A percentile compares a stretch with the other conserved stretches of the same genome.
phyloP scores from a whole-genome alignment of 2,888 invertebrate species.

The Amphipoea oculea region DNA sequence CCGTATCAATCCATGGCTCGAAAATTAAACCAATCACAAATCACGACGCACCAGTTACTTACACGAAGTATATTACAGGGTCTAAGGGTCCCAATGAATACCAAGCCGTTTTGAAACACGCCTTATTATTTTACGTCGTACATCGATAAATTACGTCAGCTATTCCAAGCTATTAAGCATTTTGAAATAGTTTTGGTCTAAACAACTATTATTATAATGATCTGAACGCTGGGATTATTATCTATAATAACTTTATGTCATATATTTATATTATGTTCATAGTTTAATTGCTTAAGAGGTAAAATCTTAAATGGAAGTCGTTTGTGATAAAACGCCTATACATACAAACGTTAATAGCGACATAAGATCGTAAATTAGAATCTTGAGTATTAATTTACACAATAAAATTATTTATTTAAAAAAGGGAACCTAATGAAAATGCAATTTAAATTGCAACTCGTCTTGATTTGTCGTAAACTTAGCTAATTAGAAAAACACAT shows the following conservation, averaged over 20 bases:
- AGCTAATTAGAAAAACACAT: conserved; percentile 55
- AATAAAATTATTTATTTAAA: conserved; percentile 5
- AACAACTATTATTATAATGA: conserved; percentile 54
- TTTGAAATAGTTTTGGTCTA: conserved; percentile 51
- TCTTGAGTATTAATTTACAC: not conserved
- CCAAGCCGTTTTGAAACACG: conserved; percentile 27
- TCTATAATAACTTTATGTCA: conserved; percentile 49
- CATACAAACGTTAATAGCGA: not conserved
- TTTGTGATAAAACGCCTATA: conserved; percentile 12
- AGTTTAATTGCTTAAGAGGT: conserved; percentile 52
- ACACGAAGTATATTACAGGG: conserved; percentile 45
- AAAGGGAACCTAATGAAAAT: conserved; percentile 20
- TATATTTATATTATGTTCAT: conserved; percentile 44
- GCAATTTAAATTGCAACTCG: conserved; percentile 28
- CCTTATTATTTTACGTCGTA: conserved; percentile 51
- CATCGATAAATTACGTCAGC: conserved; percentile 53
- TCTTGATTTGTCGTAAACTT: conserved; percentile 36
- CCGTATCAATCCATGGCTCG: conserved; percentile 38
- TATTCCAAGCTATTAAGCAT: conserved; percentile 45
- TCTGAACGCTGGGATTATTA: conserved; percentile 48
- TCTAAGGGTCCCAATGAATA: conserved; percentile 37
- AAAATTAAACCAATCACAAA: conserved; percentile 50
- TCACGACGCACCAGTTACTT: conserved; percentile 55
- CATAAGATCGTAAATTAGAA: conserved; percentile 6
- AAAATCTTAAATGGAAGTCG: conserved; percentile 15